A percentile compares a stretch with the other conserved stretches of the same genome.
Evolutionary conservation across 92 coral and sea anemone species (phyloP).

Genomic region (Bergia sp.): DNA sequence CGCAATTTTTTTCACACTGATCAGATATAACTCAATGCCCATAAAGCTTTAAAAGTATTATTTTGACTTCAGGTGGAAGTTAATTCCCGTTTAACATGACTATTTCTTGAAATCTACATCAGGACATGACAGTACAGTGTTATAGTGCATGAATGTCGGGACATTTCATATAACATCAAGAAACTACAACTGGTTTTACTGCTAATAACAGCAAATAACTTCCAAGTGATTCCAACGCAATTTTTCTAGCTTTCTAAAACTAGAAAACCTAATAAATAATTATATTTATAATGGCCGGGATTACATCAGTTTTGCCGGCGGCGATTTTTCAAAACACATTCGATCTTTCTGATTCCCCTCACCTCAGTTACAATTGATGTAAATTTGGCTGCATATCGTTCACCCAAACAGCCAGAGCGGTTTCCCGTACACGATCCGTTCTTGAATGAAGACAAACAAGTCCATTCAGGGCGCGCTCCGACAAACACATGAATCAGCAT

Average conservation of each 20-base stretch:
- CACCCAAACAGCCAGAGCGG: conserved; percentile 67
- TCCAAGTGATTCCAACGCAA: not conserved
- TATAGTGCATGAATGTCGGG: too few species aligned
- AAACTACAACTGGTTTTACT: not conserved
- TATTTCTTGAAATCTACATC: not conserved
- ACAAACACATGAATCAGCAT: conserved; percentile 88
- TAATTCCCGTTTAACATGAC: not conserved
- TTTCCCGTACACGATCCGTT: conserved; percentile 79
- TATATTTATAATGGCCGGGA: not conserved
- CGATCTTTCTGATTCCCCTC: not conserved
- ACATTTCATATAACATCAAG: not conserved
- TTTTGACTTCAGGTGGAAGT: not conserved
- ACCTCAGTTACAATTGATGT: conserved; percentile 94
- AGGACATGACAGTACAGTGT: not conserved
- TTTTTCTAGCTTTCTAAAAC: not conserved
- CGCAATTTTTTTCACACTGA: not conserved
- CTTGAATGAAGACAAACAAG: conserved; percentile 69
- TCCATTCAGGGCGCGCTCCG: conserved; percentile 90
- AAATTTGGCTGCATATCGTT: conserved; percentile 75
- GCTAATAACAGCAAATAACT: not conserved
- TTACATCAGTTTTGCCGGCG: not conserved
- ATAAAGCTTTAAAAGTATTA: not conserved
- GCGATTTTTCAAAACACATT: not conserved
- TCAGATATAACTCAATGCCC: not conserved
- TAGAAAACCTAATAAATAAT: too few species aligned